Evolutionary conservation across 1,140 invertebrate species (phyloP).

Genomic region (Drosophila lowei): DNA sequence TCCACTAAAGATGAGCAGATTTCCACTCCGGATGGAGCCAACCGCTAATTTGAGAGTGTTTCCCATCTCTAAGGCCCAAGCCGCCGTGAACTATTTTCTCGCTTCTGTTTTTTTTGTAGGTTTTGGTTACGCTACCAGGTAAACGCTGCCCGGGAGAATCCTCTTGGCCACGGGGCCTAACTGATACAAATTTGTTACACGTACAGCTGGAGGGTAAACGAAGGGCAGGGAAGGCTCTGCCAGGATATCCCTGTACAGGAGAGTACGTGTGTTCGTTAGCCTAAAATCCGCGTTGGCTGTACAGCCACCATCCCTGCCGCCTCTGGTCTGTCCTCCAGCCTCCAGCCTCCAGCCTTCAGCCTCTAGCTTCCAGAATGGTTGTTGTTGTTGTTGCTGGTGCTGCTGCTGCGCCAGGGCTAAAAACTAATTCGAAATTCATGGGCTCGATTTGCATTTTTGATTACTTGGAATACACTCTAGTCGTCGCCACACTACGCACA

Average conservation of each 20-base stretch:
- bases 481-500: constrained; percentile 10
- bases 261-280: constrained; percentile 76
- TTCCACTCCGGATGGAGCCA: too few relatives aligned
- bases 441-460: constrained; percentile 81
- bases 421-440: constrained; percentile 81
- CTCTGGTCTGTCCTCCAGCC: not conserved
- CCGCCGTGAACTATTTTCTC: constrained; percentile 11
- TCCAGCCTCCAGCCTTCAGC: not conserved
- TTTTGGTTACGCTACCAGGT: constrained; percentile 37
- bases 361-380: constrained; percentile 14
- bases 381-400: constrained; percentile 29
- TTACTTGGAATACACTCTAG: constrained; percentile 71
- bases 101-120: constrained; percentile 12
- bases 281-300: constrained; percentile 71
- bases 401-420: constrained; percentile 55
- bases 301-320: constrained; percentile 26
- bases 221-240: not conserved
- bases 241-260: too few relatives aligned
- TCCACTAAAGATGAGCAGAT: not conserved
- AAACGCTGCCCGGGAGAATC: constrained; percentile 55
- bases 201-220: constrained; percentile 33
- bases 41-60: constrained; percentile 16
- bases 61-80: constrained; percentile 16
- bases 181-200: constrained; percentile 79
- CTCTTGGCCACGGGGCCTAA: constrained; percentile 51